Evolutionary conservation across 2,888 invertebrate species (phyloP).

Genomic region (Steinernema carpocapsae): DNA sequence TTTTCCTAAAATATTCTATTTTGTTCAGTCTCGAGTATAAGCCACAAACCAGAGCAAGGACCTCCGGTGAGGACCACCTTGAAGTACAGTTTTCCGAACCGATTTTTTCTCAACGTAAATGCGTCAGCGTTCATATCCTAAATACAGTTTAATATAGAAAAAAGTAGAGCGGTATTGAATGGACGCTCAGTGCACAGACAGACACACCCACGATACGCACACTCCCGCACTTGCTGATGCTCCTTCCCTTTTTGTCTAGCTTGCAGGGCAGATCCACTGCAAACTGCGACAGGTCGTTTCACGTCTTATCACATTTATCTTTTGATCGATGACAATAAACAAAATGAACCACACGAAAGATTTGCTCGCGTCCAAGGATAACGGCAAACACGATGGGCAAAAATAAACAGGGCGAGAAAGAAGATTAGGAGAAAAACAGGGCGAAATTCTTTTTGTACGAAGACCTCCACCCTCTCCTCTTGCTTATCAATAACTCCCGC

Average conservation of each 20-base stretch:
- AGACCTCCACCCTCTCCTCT: too few species aligned
- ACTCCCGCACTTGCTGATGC: background rate
- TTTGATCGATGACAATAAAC: slow-evolving; percentile 18
- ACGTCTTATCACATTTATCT: background rate
- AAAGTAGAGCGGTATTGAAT: background rate
- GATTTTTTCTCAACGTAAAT: slow-evolving; percentile 38
- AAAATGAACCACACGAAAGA: background rate
- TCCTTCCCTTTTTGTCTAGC: background rate
- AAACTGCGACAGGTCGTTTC: background rate
- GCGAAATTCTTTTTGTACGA: too few species aligned
- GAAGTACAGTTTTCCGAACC: slow-evolving; percentile 39
- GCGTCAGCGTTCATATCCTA: background rate
- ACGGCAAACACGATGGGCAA: background rate
- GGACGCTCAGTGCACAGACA: background rate
- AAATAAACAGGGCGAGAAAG: background rate
- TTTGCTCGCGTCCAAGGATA: background rate
- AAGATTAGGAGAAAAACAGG: background rate
- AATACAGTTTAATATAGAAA: background rate
- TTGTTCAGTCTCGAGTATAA: background rate
- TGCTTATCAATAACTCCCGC: too few species aligned
- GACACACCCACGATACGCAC: background rate
- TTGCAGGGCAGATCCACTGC: background rate
- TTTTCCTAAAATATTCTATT: slow-evolving; percentile 41
- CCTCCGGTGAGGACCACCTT: slow-evolving; percentile 51
- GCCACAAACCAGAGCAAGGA: slow-evolving; percentile 46